phyloP scores from a whole-genome alignment of 2,797 vertebrate species.

The Melanotaenia trifasciata region DNA sequence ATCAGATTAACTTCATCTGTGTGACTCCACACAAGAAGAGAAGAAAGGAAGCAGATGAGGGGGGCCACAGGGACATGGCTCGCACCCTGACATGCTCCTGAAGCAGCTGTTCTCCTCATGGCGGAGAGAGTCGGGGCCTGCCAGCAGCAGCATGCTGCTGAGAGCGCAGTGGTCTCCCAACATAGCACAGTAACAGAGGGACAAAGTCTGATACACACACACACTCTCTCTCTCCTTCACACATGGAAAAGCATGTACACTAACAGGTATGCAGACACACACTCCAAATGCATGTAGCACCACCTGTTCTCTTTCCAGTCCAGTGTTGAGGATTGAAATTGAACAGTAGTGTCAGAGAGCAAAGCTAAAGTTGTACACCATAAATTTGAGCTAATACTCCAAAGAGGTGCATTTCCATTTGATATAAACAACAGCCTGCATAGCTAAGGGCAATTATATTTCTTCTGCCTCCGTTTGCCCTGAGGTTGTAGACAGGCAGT shows the following conservation, averaged over 20 bases:
- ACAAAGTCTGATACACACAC: constrained; percentile 31
- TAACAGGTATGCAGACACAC: constrained; percentile 42
- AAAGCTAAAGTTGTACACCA: constrained; percentile 71
- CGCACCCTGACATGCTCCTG: constrained; percentile 67
- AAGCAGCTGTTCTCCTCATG: constrained; percentile 82
- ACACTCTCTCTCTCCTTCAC: constrained; percentile 15
- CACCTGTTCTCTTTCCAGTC: constrained; percentile 54
- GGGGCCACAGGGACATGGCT: constrained; percentile 69
- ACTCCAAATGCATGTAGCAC: constrained; percentile 29
- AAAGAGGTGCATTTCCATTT: constrained; percentile 75
- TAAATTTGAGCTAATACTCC: constrained; percentile 70
- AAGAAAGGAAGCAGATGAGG: constrained; percentile 60
- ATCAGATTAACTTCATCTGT: constrained; percentile 50
- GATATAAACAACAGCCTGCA: constrained; percentile 82
- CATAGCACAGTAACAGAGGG: constrained; percentile 55
- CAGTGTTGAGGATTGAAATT: constrained; percentile 41
- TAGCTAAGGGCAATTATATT: constrained; percentile 82
- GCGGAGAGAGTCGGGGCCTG: constrained; percentile 63
- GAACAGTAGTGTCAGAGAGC: constrained; percentile 61
- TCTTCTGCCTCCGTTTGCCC: constrained; percentile 81
- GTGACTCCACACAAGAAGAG: constrained; percentile 39
- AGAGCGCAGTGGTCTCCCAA: constrained; percentile 65
- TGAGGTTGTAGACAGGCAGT: constrained; percentile 80
- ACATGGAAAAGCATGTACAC: constrained; percentile 16
- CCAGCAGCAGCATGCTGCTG: constrained; percentile 71